Conservation (phyloP, 2,113 vertebrate genomes). For the Irena cyanogastra region DNA sequence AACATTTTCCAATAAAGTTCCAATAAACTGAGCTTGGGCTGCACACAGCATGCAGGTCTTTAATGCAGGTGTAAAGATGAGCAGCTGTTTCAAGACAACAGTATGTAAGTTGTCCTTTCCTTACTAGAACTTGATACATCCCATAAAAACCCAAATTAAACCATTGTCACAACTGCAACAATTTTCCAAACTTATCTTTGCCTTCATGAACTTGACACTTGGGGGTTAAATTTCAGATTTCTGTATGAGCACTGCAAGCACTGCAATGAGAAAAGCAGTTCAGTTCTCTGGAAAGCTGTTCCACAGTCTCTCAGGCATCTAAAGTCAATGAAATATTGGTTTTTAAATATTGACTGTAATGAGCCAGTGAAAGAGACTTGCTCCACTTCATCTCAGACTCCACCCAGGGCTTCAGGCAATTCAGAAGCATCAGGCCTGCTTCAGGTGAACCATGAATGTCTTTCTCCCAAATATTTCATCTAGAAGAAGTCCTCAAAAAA, state of each 20-base stretch:
- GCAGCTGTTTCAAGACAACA: neutral
- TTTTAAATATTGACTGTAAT: neutral
- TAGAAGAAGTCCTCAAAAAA: neutral
- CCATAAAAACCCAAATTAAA: neutral
- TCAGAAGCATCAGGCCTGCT: neutral
- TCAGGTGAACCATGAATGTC: neutral
- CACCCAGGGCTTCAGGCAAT: neutral
- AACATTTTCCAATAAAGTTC: neutral
- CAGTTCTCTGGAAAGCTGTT: neutral
- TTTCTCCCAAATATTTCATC: neutral
- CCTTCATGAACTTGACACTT: neutral
- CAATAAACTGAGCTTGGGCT: neutral
- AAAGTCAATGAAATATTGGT: neutral
- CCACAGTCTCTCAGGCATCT: neutral
- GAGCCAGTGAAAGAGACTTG: neutral
- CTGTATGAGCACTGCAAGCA: neutral
- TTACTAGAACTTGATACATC: neutral
- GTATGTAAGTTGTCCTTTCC: neutral
- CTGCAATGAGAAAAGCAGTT: neutral
- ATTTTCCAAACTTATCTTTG: neutral
- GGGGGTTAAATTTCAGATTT: neutral
- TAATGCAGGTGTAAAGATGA: neutral
- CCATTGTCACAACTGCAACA: neutral
- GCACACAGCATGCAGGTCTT: accelerated
- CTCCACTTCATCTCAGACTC: neutral